These are phyloP conservation scores for Centrocercus urophasianus DNA, from an alignment of 2,113 vertebrate species.

Conservation along the genomic window DNA sequence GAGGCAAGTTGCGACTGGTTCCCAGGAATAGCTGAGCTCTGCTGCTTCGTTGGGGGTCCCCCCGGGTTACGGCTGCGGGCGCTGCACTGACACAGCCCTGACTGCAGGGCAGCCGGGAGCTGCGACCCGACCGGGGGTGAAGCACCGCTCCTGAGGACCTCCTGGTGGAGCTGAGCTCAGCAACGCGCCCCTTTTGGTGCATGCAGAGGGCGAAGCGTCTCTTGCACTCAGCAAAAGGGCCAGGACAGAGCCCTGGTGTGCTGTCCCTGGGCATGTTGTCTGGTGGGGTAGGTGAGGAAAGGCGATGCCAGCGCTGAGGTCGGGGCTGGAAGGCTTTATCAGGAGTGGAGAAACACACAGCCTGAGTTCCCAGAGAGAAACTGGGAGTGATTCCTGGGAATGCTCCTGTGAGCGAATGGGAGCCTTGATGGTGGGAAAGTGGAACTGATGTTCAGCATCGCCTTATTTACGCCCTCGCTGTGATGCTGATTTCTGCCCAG, in stretches of 20 bases:
- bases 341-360: not conserved
- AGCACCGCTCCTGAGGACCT: not conserved
- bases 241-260: not conserved
- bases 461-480: not conserved
- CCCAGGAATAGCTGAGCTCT: slow-evolving; percentile 43
- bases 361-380: not conserved
- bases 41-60: slow-evolving; percentile 58
- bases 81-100: not conserved
- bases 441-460: not conserved
- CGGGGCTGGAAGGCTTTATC: not conserved
- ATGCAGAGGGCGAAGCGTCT: not conserved
- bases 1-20: slow-evolving; percentile 31
- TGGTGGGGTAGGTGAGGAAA: not conserved
- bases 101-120: not conserved
- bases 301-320: accelerated
- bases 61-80: not conserved
- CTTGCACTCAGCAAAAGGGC: not conserved
- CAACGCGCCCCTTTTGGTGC: accelerated
- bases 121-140: not conserved
- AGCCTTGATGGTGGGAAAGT: slow-evolving; percentile 4
- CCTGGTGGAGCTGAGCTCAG: not conserved
- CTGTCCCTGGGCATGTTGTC: too few species aligned
- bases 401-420: not conserved
- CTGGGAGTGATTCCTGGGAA: slow-evolving; percentile 20
- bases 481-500: slow-evolving; percentile 7